These are phyloP conservation scores for Rhaphigaster nebulosa DNA, from an alignment of 2,888 invertebrate genomes.

Conservation along the genomic window DNA sequence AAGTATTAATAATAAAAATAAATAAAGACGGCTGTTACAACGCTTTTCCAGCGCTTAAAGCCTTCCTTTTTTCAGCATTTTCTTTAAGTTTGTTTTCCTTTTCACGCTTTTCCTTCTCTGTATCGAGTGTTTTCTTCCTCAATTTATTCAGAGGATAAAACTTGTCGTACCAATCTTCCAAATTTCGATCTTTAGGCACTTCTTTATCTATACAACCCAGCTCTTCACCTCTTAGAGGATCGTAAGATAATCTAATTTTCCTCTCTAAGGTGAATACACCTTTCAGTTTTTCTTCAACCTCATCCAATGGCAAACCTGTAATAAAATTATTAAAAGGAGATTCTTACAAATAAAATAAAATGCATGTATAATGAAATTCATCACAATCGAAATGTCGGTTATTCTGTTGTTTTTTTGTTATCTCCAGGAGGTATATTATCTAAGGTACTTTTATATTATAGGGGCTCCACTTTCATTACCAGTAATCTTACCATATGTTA, in stretches of 20 bases:
- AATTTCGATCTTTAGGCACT: constrained; percentile 47
- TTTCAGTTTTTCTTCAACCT: constrained; percentile 70
- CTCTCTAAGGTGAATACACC: constrained; percentile 71
- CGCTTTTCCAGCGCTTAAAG: neutral
- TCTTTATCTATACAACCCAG: constrained; percentile 46
- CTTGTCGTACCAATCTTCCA: constrained; percentile 58
- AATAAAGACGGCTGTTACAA: neutral
- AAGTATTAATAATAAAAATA: neutral
- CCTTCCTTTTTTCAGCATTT: constrained; percentile 69
- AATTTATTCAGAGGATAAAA: constrained; percentile 67
- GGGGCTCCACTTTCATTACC: no score
- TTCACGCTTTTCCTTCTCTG: constrained; percentile 69
- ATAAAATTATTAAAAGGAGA: neutral
- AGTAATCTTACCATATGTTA: no score
- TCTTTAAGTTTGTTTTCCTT: constrained; percentile 69
- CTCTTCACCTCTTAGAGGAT: constrained; percentile 53
- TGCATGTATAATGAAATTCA: neutral
- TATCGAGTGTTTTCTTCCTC: constrained; percentile 69
- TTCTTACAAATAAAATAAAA: neutral
- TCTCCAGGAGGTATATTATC: no score
- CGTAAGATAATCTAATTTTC: constrained; percentile 71
- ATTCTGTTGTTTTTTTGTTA: no score
- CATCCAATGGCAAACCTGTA: constrained; percentile 70
- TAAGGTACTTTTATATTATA: no score
- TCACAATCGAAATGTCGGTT: no score